phyloP scores from a whole-genome alignment of 1,140 invertebrate species.

The Teleogryllus occipitalis region DNA sequence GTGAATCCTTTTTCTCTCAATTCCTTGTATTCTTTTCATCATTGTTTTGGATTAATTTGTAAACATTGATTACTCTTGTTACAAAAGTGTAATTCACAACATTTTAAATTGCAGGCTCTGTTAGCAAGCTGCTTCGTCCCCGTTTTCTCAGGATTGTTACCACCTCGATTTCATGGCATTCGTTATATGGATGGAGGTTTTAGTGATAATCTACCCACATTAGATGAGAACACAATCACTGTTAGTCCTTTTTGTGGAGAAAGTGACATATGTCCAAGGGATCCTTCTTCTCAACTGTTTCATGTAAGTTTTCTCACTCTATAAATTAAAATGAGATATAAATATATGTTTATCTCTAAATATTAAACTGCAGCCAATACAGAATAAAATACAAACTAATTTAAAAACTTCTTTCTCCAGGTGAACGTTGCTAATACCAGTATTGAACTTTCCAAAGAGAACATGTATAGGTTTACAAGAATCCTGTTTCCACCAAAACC shows the following conservation, averaged over 20 bases:
- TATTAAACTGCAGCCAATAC: neutral
- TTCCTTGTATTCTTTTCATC: neutral
- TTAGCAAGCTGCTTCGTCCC: conserved; percentile 93
- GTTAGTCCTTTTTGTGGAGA: conserved; percentile 97
- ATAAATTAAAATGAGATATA: neutral
- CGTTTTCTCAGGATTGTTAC: conserved; percentile 87
- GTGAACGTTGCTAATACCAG: conserved; percentile 90
- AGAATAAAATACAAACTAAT: neutral
- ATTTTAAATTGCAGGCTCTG: conserved; percentile 54
- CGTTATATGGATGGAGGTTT: conserved; percentile 96
- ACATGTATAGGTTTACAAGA: conserved; percentile 82
- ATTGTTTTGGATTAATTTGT: neutral
- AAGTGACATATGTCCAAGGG: conserved; percentile 94
- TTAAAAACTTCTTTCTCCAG: conserved; percentile 36
- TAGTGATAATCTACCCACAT: conserved; percentile 87
- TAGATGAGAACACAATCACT: conserved; percentile 93
- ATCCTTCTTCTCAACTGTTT: conserved; percentile 76
- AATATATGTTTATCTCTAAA: neutral
- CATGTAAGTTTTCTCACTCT: conserved; percentile 48
- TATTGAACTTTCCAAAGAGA: conserved; percentile 85
- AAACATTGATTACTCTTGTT: neutral
- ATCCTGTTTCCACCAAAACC: conserved; percentile 92
- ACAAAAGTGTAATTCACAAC: too few species aligned
- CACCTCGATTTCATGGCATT: conserved; percentile 81
- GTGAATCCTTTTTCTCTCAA: too few species aligned